Conservation (phyloP, 2,113 vertebrate genomes). For the Archilochus colubris region DNA sequence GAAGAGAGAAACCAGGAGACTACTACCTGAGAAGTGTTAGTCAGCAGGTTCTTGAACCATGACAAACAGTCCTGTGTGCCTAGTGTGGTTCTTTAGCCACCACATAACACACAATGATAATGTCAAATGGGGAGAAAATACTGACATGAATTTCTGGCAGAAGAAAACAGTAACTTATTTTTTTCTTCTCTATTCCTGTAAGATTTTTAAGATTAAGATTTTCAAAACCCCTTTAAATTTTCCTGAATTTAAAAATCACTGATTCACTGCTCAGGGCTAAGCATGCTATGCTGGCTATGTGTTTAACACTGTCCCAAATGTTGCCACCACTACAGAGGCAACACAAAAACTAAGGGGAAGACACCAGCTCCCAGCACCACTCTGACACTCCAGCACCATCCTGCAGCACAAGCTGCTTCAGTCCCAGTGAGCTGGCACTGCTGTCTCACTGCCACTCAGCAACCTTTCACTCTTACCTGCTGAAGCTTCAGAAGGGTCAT, state of each 20-base stretch:
- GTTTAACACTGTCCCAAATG: background rate
- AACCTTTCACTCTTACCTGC: constrained; percentile 73
- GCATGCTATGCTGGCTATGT: background rate
- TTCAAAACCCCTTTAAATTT: background rate
- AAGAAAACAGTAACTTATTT: background rate
- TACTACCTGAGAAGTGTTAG: background rate
- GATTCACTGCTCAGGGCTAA: background rate
- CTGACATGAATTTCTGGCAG: background rate
- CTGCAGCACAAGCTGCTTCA: fast-evolving
- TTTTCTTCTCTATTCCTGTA: background rate
- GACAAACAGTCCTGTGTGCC: background rate
- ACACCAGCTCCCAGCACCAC: background rate
- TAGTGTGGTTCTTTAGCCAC: background rate
- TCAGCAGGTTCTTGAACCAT: background rate
- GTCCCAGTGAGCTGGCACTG: background rate
- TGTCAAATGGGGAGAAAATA: background rate
- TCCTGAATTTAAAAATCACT: background rate
- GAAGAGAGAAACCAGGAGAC: background rate
- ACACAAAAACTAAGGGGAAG: background rate
- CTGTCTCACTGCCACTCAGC: too few species aligned
- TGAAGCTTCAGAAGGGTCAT: constrained; percentile 67
- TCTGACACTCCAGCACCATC: background rate
- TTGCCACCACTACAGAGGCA: background rate
- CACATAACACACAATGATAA: background rate
- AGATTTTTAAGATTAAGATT: background rate